Evolutionary conservation across 2,888 invertebrate genomes (phyloP), one percentile per base, ranked within the genome.

Genomic region (Acholoe squamosa): DNA sequence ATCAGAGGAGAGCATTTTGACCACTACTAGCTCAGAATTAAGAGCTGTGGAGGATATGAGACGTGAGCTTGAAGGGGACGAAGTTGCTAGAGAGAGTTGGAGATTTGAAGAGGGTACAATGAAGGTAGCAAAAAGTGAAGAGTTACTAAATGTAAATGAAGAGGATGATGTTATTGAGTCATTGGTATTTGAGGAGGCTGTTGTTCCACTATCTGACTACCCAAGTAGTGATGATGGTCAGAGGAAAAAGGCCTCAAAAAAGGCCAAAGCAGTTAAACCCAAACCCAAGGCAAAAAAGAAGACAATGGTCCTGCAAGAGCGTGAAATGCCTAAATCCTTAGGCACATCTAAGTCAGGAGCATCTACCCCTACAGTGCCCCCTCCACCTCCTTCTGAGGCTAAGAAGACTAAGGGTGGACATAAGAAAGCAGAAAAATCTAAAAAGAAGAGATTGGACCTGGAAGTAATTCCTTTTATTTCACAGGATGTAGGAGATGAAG

Each of bases 91-190:
- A 3, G 86, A 86, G 28, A 52, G 56, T 31, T 56, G 25, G 54
- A 22, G 31, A 56, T 86, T 25, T 54, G 28, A 19, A 3, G 5
- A n/a, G 0, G 52, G 56, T 25, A 3, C 54, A 0, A 86, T 86
- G 86, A 86, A 10, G 28, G 86, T 86, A 0, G 22, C 86, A 10
- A 86, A 86, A 31, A 86, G 86, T 86, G 56, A 86, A 25, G 86
- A 86, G 54, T 31, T 86, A 28, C 52, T 86, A 31, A 54, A 56
- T 52, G 25, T 7, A n/a, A 54, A 28, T 54, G 86, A 54, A 25
- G 52, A 54, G 22, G 54, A 86, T 3, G 86, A 51, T 34, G 22
- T 22, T 28, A 31, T 86, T 22, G 54, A 52, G 31, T 56, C 86
- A 54, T 86, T 86, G 31, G 31, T 54, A 22, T 52, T 86, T 52